Evolutionary conservation across 2,113 vertebrate genomes (phyloP), one percentile per base, ranked within the genome.

Genomic region (Capricornis sumatraensis): DNA sequence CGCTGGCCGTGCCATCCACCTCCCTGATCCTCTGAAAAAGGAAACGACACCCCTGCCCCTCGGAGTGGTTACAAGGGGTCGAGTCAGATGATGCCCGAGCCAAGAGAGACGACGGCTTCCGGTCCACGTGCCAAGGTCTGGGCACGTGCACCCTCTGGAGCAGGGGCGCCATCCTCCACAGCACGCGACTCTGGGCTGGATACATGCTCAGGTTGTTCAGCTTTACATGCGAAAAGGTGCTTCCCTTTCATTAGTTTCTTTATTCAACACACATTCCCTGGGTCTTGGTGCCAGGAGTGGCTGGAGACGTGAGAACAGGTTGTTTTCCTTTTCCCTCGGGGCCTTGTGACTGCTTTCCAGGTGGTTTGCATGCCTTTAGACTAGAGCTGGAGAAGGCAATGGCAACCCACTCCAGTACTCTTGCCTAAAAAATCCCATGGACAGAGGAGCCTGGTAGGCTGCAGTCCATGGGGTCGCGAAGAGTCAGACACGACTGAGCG

Each of bases 1-100:
- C 7, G 0, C 23, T 0, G 13, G 60, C n/a, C 1, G 6, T 3
- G 52, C 43, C 21, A 8, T 9, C 6, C 2, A 14, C 19, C 33
- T 57, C 87, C 79, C 7, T 3, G 57, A 8, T 8, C 71, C 13
- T 89, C 21, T n/a, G 30, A 19, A 33, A 82, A 78, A 83, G 64
- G 36, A 76, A 76, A 55, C 2, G 19, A 50, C 25, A 53, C 21
- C 23, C 2, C 47, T 25, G 40, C 36, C 27, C 33, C 62, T 40
- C 27, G 55, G 52, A 16, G 12, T 3, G 28, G 74, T 28, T 25
- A 19, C 0, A 2, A 27, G 33, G 28, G n/a, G 55, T n/a, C 89
- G 5, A 17, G 27, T 21, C 9, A 43, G 50, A 50, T 0, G 2
- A 9, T 0, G 27, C 14, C 27, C 1, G 3, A 2, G 21, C 40